phyloP scores from a whole-genome alignment of 2,888 invertebrate genomes.

The Xylota segnis region DNA sequence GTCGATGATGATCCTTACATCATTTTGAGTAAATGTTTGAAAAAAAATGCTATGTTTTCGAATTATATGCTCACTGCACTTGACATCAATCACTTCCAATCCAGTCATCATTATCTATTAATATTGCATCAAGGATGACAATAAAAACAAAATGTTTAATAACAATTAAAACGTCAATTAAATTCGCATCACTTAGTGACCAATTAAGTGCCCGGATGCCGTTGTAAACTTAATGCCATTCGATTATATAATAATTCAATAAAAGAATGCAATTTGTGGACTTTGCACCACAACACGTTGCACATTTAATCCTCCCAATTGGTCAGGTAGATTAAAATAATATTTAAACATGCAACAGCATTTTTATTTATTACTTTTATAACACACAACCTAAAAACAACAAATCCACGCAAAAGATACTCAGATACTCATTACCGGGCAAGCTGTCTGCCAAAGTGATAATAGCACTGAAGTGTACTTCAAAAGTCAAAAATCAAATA shows the following conservation, averaged over 20 bases:
- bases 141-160: neutral
- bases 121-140: neutral
- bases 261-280: constrained; percentile 20
- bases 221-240: neutral
- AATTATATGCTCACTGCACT: no score
- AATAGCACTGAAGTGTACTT: constrained; percentile 11
- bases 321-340: neutral
- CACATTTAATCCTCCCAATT: neutral
- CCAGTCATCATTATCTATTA: neutral
- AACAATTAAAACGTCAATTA: constrained; percentile 18
- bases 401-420: neutral
- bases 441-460: constrained; percentile 1
- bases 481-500: constrained; percentile 23
- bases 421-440: constrained; percentile 2
- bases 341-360: neutral
- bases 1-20: no score
- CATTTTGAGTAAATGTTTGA: no score
- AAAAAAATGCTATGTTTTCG: no score
- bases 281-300: constrained; percentile 2
- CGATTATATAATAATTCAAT: constrained; percentile 35
- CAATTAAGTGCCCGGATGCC: neutral
- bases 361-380: neutral
- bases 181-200: constrained; percentile 9
- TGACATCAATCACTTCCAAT: neutral
- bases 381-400: neutral